Evolutionary conservation across 2,113 vertebrate species (phyloP).

Genomic region (Glaucomys volans): DNA sequence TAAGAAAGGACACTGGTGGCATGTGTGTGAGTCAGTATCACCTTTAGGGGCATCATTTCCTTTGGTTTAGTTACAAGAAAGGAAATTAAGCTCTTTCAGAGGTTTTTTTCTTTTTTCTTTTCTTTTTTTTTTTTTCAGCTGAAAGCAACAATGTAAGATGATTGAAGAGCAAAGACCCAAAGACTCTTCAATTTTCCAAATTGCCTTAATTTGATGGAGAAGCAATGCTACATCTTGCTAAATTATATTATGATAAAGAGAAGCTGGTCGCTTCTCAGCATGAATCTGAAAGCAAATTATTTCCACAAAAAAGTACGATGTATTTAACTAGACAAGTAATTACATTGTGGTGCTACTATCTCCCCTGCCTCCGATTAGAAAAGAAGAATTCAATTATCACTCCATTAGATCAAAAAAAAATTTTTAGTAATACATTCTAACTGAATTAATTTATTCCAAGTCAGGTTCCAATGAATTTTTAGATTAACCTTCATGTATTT

Average conservation of each 20-base stretch:
- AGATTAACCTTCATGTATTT: slow-evolving; percentile 84
- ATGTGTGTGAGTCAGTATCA: slow-evolving; percentile 32
- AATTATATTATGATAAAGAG: slow-evolving; percentile 89
- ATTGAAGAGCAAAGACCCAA: slow-evolving; percentile 86
- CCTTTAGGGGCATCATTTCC: background rate
- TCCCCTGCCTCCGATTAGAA: slow-evolving; percentile 85
- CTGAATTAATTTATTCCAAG: slow-evolving; percentile 87
- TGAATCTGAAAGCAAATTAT: slow-evolving; percentile 88
- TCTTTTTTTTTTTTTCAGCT: slow-evolving; percentile 71
- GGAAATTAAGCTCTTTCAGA: slow-evolving; percentile 48
- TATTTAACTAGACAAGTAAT: slow-evolving; percentile 89
- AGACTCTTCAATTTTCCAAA: slow-evolving; percentile 85
- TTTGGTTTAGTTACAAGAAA: slow-evolving; percentile 51
- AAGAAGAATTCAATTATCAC: slow-evolving; percentile 88
- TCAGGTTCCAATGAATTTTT: slow-evolving; percentile 77
- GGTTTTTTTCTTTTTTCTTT: slow-evolving; percentile 58
- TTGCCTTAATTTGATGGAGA: slow-evolving; percentile 88
- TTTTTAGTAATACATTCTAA: slow-evolving; percentile 85
- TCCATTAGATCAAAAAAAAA: slow-evolving; percentile 89
- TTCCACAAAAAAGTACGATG: slow-evolving; percentile 83
- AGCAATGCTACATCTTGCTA: slow-evolving; percentile 86
- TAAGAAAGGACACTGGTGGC: background rate
- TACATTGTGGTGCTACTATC: slow-evolving; percentile 85
- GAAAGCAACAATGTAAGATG: slow-evolving; percentile 81
- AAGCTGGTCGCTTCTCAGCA: slow-evolving; percentile 85